Evolutionary conservation across 1,140 invertebrate species (phyloP).

Genomic region (Pseudoatta argentina): DNA sequence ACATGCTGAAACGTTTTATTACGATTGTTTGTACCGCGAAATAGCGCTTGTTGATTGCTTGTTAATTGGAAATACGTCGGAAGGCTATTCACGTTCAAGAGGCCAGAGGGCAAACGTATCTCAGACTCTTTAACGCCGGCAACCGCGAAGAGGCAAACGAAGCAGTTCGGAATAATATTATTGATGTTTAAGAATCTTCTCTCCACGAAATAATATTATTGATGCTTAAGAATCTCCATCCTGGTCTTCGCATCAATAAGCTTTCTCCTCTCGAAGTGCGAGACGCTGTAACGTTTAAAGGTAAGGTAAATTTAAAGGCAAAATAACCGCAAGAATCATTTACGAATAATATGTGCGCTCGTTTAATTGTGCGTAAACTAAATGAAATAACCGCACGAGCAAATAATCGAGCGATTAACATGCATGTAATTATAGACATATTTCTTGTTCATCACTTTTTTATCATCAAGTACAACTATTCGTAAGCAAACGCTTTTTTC

Average conservation of each 20-base stretch:
- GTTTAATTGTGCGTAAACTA: constrained; percentile 33
- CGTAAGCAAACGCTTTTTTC: not conserved
- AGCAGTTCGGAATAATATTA: constrained; percentile 57
- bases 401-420: constrained; percentile 24
- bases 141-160: constrained; percentile 49
- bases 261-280: constrained; percentile 3
- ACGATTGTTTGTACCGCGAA: constrained; percentile 51
- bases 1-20: constrained; percentile 38
- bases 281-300: not conserved
- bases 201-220: constrained; percentile 52
- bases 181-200: constrained; percentile 56
- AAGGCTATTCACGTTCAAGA: constrained; percentile 45
- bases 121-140: constrained; percentile 56
- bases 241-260: constrained; percentile 8
- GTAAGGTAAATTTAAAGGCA: constrained; percentile 1
- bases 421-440: not conserved
- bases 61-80: constrained; percentile 64
- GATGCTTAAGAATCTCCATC: constrained; percentile 42
- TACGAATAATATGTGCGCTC: constrained; percentile 18
- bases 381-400: constrained; percentile 11
- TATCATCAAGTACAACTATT: not conserved
- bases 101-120: constrained; percentile 53
- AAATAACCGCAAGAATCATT: not conserved
- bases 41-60: constrained; percentile 58
- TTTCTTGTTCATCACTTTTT: not conserved